A percentile compares a stretch with the other conserved stretches of the same genome.
Evolutionary conservation across 2,888 invertebrate genomes (phyloP).

Genomic region (Platycnemis pennipes): DNA sequence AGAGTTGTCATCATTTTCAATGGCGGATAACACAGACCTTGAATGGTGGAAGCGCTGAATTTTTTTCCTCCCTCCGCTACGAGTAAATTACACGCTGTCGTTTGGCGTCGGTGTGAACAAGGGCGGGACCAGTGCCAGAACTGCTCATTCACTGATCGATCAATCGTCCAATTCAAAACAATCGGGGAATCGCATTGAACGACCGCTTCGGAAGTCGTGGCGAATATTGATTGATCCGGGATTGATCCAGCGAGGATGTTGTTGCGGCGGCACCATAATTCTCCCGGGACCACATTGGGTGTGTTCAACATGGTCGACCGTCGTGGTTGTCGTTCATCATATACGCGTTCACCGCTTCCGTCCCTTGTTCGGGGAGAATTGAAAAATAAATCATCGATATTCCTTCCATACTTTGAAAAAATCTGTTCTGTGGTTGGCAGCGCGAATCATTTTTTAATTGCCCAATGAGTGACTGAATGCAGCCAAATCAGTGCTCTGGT

Average conservation of each 20-base stretch:
- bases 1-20: not conserved
- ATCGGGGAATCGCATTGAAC: not conserved
- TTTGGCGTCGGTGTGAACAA: not conserved
- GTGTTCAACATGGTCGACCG: not conserved
- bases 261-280: not conserved
- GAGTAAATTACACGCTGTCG: not conserved
- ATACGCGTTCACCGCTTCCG: not conserved
- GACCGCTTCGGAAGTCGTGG: not conserved
- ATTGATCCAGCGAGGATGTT: slow-evolving; percentile 31
- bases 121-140: not conserved
- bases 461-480: too few species aligned
- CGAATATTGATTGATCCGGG: slow-evolving; percentile 27
- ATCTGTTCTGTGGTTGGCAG: not conserved
- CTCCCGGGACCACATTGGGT: not conserved
- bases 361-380: not conserved
- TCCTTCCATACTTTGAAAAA: not conserved
- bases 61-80: not conserved
- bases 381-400: not conserved
- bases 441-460: too few species aligned
- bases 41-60: not conserved
- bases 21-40: not conserved
- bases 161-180: not conserved
- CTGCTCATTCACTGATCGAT: not conserved
- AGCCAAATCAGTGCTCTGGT: too few species aligned
- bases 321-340: not conserved